Base-by-base conservation (phyloP, 2,113 vertebrate genomes). In the Pelecanoides urinatrix region DNA sequence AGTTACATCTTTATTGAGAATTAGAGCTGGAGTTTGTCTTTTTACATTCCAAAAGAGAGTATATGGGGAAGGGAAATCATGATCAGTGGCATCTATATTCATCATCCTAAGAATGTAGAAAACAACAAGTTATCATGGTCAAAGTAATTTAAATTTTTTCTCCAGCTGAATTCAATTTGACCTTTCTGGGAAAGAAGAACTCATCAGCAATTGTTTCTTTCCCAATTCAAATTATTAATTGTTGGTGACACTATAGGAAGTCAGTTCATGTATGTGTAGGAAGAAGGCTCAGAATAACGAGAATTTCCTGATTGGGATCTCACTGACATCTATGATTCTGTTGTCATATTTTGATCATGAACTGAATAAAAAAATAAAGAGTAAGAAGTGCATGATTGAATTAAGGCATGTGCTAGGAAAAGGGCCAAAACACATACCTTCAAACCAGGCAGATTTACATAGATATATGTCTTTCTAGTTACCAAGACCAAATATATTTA, bases 311-410 rank as follows among this genome's bases (percentile, higher is more conserved):
- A 52, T 2, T 83, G 47, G n/a, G 32, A 49, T 73, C 8, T 94
- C 27, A 42, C 19, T 70, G 38, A 45, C 65, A 86, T 16, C 13
- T 88, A 42, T n/a, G 83, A 63, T 58, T 79, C 44, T 72, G 13
- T 86, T 95, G 34, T 70, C n/a, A 70, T 73, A 62, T 73, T 94
- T 94, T 90, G 40, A 70, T 58, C 7, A 5, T 2, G 16, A 91
- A 72, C 10, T 47, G n/a, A 87, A 94, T 94, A 55, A 81, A 72
- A 93, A 96, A 95, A 93, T 45, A 90, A 96, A 87, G 38, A 77
- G 26, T 72, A 81, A 79, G 76, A 88, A 82, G 22, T 34, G 30
- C 8, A 15, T 36, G 27, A 44, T 8, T 86, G 47, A 92, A 16
- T 88, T 55, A n/a, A 50, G 34, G 23, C 2, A 15, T 67, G 36